Evolutionary conservation across 2,113 vertebrate species (phyloP).

Genomic region (Grammomys dolichurus): DNA sequence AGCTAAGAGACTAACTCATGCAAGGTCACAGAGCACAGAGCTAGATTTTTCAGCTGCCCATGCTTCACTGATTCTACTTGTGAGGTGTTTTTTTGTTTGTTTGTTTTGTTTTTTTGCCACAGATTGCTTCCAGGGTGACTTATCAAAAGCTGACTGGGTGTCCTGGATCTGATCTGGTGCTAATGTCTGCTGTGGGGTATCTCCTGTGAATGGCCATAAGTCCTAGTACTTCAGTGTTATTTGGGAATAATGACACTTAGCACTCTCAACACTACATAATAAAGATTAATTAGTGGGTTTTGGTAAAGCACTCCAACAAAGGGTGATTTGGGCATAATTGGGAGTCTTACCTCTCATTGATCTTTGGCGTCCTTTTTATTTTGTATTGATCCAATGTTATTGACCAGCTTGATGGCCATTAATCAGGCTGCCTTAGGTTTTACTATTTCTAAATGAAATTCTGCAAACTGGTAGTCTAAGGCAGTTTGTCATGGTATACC

Average conservation of each 20-base stretch:
- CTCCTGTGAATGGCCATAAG: neutral
- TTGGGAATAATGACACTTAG: slow-evolving; percentile 50
- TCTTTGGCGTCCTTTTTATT: slow-evolving; percentile 73
- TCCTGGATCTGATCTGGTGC: neutral
- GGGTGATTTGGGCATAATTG: slow-evolving; percentile 67
- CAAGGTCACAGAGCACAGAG: neutral
- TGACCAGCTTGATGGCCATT: slow-evolving; percentile 69
- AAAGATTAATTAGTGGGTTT: slow-evolving; percentile 69
- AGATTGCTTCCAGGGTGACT: neutral
- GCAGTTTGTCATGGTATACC: slow-evolving; percentile 31
- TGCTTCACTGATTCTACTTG: neutral
- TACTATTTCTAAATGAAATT: slow-evolving; percentile 64
- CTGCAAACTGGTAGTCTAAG: slow-evolving; percentile 11
- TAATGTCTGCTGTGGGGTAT: neutral
- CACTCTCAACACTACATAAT: slow-evolving; percentile 26
- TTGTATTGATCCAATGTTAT: slow-evolving; percentile 67
- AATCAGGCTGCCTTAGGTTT: slow-evolving; percentile 61
- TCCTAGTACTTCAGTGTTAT: slow-evolving; percentile 26
- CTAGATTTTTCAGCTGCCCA: neutral
- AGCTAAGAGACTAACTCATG: neutral
- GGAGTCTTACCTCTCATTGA: slow-evolving; percentile 68
- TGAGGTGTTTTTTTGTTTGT: too few species aligned
- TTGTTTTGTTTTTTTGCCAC: neutral
- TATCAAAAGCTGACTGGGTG: neutral
- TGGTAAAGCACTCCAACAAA: slow-evolving; percentile 58